Base-by-base conservation (phyloP, 2,888 invertebrate species). In the Tiliacea aurago region DNA sequence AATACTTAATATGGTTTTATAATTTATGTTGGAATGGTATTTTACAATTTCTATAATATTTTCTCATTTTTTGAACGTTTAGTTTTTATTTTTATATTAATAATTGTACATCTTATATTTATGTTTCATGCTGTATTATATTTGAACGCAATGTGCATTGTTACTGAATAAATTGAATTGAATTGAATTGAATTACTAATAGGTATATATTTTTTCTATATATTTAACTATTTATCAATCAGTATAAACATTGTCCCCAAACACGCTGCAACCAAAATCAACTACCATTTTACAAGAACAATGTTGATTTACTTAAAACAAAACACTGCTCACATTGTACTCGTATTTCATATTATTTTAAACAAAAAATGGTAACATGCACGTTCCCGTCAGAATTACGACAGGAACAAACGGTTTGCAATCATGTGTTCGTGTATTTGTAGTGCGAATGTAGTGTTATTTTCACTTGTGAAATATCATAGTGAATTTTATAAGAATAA, bases 371-470 rank as follows among this genome's bases (percentile, higher is more conserved):
- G 55, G 23, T 67, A 65, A 45, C 20, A 71, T 23, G 73, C 79
- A 23, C 37, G 37, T 72, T 13, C 28, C 55, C 37, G 81, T 78
- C 78, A 75, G 55, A 66, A 47, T n/a, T 43, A 5, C 33, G 78
- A 74, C 81, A 58, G 58, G 13, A 78, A 81, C 81, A 81, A 81
- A 81, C 78, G 66, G 51, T 51, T 63, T 47, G 75, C 66, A 75
- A 78, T 81, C 78, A 78, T 64, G 70, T 63, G 33, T 59, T 33
- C 58, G 64, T 41, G 13, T 53, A 58, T 51, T 33, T n/a, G 59
- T 63, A 53, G 43, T 11, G 20, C 63, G 69, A 55, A 69, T 13
- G 53, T 65, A 64, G 55, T 71, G 81, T 81, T 71, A 81, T 81
- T 81, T 81, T 78, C 81, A 74, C 81, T 70, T 49, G 43, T 69